Base-by-base conservation (phyloP, 2,113 vertebrate species). In the Carassius carassius region DNA sequence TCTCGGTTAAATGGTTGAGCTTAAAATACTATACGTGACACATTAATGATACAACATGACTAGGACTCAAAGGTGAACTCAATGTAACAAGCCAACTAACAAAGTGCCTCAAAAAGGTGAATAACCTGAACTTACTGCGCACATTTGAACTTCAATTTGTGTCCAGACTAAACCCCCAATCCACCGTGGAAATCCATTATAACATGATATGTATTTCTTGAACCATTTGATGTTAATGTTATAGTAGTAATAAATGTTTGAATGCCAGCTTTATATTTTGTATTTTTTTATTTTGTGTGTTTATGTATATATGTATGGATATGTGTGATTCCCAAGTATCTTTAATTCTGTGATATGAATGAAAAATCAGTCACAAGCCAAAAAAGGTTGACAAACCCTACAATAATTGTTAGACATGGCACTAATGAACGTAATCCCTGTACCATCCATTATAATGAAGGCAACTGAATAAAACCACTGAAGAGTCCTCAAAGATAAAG, bases 401-500 rank as follows among this genome's bases (percentile, higher is more conserved):
- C n/a, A 41, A n/a, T 23, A 73, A 73, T n/a, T 47, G 41, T 11
- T 47, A 23, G 11, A 21, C 21, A 44, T 1, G 1, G 67, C 9
- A 10, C 35, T 70, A 70, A 70, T 70, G 67, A 12, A 70, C 19
- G 7, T 70, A 70, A 70, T 70, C 25, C 74, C 10, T 54, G 47
- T 23, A 51, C 29, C 29, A 29, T 51, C 29, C 75, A 37, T 3
- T 44, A 8, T 44, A 44, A 78, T 16, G 13, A 78, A 17, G 25
- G 29, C 29, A 56, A n/a, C 51, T 58, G 17, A 21, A 11, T 35
- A 58, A 56, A 19, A 60, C 54, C 19, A 8, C 29, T 41, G 12
- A 78, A 63, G 58, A 79, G 58, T 79, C 58, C 35, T 63, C 58
- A 79, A 78, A 79, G 77, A 63, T 44, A 62, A 79, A 60, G 35